A percentile compares a stretch with the other conserved stretches of the same genome.
Conservation (phyloP, 2,888 invertebrate species). For the Nephrotoma flavescens region DNA sequence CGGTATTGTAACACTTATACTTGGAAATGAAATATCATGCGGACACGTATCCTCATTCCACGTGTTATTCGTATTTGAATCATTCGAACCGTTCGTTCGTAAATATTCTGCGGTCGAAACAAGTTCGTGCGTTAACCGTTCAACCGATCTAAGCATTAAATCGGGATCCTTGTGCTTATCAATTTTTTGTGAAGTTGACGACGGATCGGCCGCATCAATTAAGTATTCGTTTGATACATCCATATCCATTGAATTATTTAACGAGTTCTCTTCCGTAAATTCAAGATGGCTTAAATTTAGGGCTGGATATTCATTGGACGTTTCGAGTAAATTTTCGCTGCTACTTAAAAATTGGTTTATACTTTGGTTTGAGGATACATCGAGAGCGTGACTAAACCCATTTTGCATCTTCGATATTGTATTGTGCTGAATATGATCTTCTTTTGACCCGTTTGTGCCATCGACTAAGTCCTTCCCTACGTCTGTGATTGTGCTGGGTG, state of each 20-base stretch:
- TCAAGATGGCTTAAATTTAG: conserved; percentile 25
- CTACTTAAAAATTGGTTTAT: conserved; percentile 20
- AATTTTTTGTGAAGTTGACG: conserved; percentile 19
- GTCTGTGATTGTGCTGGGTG: conserved; percentile 35
- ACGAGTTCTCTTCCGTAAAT: conserved; percentile 26
- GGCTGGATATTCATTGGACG: conserved; percentile 36
- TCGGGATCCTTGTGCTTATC: conserved; percentile 45
- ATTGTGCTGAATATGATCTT: conserved; percentile 17
- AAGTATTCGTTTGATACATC: conserved; percentile 35
- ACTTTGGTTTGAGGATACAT: neutral
- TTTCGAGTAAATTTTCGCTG: conserved; percentile 15
- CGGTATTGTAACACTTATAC: conserved; percentile 61
- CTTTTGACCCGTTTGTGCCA: conserved; percentile 9
- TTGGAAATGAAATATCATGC: conserved; percentile 68
- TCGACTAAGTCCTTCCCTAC: conserved; percentile 34
- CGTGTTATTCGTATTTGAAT: conserved; percentile 38
- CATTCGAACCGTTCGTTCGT: conserved; percentile 28
- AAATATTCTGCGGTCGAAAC: conserved; percentile 49
- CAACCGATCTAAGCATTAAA: conserved; percentile 51
- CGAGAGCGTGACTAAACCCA: neutral
- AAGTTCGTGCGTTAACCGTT: conserved; percentile 46
- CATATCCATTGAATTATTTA: conserved; percentile 32
- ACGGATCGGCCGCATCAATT: conserved; percentile 17
- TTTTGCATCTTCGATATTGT: conserved; percentile 5
- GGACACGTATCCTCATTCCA: conserved; percentile 72